Conservation (phyloP, 2,113 vertebrate genomes). For the Pedetes capensis region DNA sequence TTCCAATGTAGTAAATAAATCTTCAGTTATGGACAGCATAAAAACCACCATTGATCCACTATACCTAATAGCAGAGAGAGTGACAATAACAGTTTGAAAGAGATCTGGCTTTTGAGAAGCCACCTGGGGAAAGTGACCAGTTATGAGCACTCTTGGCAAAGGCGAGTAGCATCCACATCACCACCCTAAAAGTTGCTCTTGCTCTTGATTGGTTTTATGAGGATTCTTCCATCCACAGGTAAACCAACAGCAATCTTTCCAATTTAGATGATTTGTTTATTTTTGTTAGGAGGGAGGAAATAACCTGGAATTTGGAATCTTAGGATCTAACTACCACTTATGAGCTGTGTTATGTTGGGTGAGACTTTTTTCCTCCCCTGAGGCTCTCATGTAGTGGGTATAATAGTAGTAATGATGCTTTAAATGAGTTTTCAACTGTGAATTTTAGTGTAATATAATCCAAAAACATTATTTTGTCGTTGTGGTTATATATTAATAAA, state of each 20-base stretch:
- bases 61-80: no score
- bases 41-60: no score
- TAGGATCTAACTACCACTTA: not conserved
- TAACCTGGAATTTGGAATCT: not conserved
- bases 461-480: not conserved
- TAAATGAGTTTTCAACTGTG: not conserved
- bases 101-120: not conserved
- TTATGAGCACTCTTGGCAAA: not conserved
- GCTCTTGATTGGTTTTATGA: not conserved
- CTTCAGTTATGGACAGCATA: no score
- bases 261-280: not conserved
- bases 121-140: not conserved
- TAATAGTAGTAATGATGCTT: not conserved
- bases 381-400: no score
- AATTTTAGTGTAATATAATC: not conserved
- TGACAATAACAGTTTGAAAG: not conserved
- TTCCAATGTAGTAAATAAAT: no score
- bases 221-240: not conserved
- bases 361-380: no score
- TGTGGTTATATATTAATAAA: not conserved
- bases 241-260: not conserved
- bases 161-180: rapidly evolving
- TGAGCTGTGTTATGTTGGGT: not conserved
- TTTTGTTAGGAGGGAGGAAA: not conserved
- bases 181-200: not conserved